Evolutionary conservation across 1,140 invertebrate genomes (phyloP), one percentile per base, ranked within the genome.

Genomic region (Druon quercuslanigerum): DNA sequence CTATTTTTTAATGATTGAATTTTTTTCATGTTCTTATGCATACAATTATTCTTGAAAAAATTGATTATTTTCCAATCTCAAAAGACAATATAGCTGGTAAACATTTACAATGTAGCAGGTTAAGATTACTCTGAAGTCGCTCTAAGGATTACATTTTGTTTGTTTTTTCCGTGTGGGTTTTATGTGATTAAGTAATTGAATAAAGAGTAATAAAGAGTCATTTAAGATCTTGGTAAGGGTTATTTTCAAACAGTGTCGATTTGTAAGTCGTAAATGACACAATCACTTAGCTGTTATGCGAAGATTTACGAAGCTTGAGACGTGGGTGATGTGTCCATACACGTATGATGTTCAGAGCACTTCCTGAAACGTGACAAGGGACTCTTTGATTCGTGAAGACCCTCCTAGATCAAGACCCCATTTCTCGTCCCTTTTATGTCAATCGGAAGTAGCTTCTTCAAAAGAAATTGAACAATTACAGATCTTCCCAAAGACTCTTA

Each of bases 361-460:
- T 66, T 66, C 60, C 60, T 66, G 25, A 66, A 66, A 66, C 33
- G n/a, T 66, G 16, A 66, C 60, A 66, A 66, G 60, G 60, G 60
- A n/a, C 25, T 66, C 60, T 66, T 66, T 66, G 60, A 40, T 66
- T 66, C 60, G n/a, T 66, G 25, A 6, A 19, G 7, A 33, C 16
- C 12, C 57, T 66, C 57, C 33, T 66, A 66, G 60, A 66, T 66
- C 12, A 66, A 66, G 60, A 33, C 25, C 60, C 20, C 25, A 66
- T 66, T 66, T 60, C 20, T 60, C 57, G 16, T 66, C 5, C 60
- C 13, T n/a, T 40, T 66, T 40, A 25, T 16, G 14, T 8, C 60
- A 66, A 66, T 66, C 25, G 60, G 60, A 66, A 40, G 60, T 66
- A 66, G 6, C 20, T 66, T 13, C 60, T 66, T 66, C 13, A 66